Conservation (phyloP, 1,140 invertebrate genomes). For the Drosophila hydei region DNA sequence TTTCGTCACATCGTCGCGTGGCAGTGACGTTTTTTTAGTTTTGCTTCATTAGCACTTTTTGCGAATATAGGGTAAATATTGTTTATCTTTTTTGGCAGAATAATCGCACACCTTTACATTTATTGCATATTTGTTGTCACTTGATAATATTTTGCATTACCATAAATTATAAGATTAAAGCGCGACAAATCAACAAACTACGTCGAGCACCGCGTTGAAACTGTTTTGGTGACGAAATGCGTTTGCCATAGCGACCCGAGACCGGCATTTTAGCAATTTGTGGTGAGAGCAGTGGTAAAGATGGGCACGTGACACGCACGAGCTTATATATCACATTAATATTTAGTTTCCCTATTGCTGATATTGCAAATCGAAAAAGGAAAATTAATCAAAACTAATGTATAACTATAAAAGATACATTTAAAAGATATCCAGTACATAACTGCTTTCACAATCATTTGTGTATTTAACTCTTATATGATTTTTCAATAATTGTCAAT, state of each 20-base stretch:
- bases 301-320: constrained; percentile 5
- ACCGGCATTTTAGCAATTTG: constrained; percentile 37
- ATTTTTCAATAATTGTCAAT: neutral
- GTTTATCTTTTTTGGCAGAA: constrained; percentile 16
- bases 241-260: constrained; percentile 36
- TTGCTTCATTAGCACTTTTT: constrained; percentile 5
- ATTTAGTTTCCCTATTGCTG: neutral
- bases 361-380: neutral
- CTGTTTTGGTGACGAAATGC: constrained; percentile 18
- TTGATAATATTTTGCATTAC: constrained; percentile 20
- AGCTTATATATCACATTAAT: neutral
- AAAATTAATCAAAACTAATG: neutral
- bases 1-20: constrained; percentile 41
- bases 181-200: constrained; percentile 18
- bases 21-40: constrained; percentile 3
- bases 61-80: constrained; percentile 4
- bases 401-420: too few species aligned
- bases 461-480: too few species aligned
- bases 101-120: constrained; percentile 7
- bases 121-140: constrained; percentile 6
- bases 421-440: too few species aligned
- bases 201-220: constrained; percentile 27
- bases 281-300: constrained; percentile 12
- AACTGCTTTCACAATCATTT: neutral
- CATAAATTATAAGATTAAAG: constrained; percentile 9